Base-by-base conservation (phyloP, 2,888 invertebrate genomes). In the Tridacna gigas region DNA sequence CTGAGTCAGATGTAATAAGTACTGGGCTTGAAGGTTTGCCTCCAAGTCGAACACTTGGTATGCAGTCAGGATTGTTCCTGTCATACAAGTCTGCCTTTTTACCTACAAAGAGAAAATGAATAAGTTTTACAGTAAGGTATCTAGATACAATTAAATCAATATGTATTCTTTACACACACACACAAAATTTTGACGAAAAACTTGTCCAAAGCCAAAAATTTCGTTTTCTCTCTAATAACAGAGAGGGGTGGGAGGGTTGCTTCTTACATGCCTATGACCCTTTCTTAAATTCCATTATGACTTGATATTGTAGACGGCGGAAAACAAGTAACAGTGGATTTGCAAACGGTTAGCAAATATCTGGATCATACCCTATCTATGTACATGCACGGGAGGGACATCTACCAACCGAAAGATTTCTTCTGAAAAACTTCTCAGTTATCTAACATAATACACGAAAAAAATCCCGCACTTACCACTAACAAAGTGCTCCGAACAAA, bases 41-140 rank as follows among this genome's bases (percentile, higher is more conserved):
- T 67, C 67, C 66, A 9, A 77, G 48, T 15, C 48, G n/a, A n/a
- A 77, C 22, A 71, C 26, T 71, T 15, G 71, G 71, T 5, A n/a
- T 2, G 37, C 78, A 78, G 71, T 78, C 78, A n/a, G 78, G 78
- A 28, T 71, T 71, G 28, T 26, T 20, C 20, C n/a, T 79, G 73
- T 79, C 79, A 74, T 63, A 74, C 26, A 79, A 25, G 11, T 79
- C 51, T 63, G 73, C 67, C 74, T 65, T 74, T 66, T 79, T 74
- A 18, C 74, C 79, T 51, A 51, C 11, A 51, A 13, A 51, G 51
- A 51, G 15, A 51, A 51, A 15, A 13, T 51, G 15, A 51, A 51
- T 51, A 51, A n/a, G n/a, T n/a, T n/a, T n/a, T n/a, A n/a, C n/a
- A n/a, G n/a, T n/a, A n/a, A n/a, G n/a, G n/a, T n/a, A n/a, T n/a